A percentile compares a stretch with the other conserved stretches of the same genome.
phyloP scores from a whole-genome alignment of 2,113 vertebrate species.

The Henicopernis longicauda region DNA sequence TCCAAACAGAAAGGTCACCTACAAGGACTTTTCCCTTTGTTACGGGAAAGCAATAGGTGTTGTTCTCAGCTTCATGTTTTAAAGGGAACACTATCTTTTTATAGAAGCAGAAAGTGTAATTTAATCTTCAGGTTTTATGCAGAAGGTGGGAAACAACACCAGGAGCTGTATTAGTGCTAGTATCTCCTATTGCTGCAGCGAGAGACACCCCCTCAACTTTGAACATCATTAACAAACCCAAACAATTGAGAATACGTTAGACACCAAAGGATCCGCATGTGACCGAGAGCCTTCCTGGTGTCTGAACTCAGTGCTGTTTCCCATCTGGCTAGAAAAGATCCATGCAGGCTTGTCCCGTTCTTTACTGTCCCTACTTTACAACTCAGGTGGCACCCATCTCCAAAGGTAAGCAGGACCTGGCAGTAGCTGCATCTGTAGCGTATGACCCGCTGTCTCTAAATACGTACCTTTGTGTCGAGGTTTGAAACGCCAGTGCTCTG shows the following conservation, averaged over 20 bases:
- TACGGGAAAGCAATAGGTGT: accelerated
- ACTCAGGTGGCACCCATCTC: neutral
- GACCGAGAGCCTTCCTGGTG: neutral
- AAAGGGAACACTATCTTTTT: neutral
- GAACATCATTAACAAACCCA: neutral
- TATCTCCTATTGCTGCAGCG: neutral
- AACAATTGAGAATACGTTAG: neutral
- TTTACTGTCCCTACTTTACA: neutral
- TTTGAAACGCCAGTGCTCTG: constrained; percentile 93
- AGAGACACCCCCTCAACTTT: neutral
- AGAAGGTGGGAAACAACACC: neutral
- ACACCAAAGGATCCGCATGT: accelerated
- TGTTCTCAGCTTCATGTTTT: neutral
- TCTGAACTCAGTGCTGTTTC: neutral
- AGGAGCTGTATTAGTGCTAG: neutral
- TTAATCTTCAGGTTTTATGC: neutral
- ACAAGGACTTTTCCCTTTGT: neutral
- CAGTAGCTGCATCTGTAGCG: neutral
- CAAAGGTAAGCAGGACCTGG: neutral
- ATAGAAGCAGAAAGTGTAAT: neutral
- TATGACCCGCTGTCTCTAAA: neutral
- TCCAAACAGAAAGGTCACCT: neutral
- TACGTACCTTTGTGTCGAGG: constrained; percentile 82
- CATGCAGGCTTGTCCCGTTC: neutral
- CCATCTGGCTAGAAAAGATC: neutral